A percentile compares a stretch with the other conserved stretches of the same genome.
Conservation (phyloP, 1,140 invertebrate genomes). For the Hylyphantes graminicola region DNA sequence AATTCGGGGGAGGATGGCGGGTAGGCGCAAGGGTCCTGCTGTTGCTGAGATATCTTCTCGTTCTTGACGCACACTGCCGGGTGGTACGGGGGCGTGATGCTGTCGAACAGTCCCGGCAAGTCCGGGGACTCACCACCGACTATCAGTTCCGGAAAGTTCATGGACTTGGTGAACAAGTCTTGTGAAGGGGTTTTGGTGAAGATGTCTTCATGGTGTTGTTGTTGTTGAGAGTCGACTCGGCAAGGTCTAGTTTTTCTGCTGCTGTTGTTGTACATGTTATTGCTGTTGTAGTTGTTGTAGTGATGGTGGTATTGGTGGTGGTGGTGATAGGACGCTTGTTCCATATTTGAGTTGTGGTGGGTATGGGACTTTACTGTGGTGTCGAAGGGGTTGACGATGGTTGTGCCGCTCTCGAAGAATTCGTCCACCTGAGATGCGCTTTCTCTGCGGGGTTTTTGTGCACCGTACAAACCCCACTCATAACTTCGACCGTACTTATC, state of each 20-base stretch:
- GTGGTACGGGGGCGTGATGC: conserved; percentile 37
- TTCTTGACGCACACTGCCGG: conserved; percentile 34
- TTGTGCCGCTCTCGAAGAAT: conserved; percentile 72
- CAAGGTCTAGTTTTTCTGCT: conserved; percentile 12
- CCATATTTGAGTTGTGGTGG: not conserved
- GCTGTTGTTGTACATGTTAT: conserved; percentile 6
- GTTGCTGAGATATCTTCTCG: conserved; percentile 13
- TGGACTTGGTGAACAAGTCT: not conserved
- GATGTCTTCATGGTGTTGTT: not conserved
- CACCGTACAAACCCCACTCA: conserved; percentile 23
- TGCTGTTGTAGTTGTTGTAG: not conserved
- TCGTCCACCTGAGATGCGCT: conserved; percentile 77
- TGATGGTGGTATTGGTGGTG: not conserved
- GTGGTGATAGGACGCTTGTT: not conserved
- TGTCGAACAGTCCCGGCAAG: conserved; percentile 32
- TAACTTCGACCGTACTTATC: conserved; percentile 39
- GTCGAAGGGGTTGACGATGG: not conserved
- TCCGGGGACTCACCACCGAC: not conserved
- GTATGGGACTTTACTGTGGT: not conserved
- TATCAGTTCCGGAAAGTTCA: not conserved
- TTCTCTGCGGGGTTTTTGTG: conserved; percentile 72
- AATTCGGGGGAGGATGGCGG: conserved; percentile 19
- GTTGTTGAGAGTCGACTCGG: not conserved
- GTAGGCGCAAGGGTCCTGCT: not conserved
- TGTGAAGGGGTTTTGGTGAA: not conserved